A percentile compares a stretch with the other conserved stretches of the same genome.
phyloP scores from a whole-genome alignment of 2,797 vertebrate genomes.

The Malurus leucopterus region DNA sequence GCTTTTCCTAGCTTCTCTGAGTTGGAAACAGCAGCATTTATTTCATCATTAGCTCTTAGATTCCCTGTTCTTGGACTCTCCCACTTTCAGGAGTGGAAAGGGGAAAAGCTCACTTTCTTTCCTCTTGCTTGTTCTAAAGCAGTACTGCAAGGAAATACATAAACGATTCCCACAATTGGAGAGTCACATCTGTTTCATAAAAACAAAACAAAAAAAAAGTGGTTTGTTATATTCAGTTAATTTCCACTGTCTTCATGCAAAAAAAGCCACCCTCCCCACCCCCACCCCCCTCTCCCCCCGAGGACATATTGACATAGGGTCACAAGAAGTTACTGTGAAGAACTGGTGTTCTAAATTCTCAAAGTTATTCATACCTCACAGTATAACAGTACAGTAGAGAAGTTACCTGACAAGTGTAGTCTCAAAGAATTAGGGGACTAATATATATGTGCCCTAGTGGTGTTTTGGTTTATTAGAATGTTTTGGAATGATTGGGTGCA shows the following conservation, averaged over 20 bases:
- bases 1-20: neutral
- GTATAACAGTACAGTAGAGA: neutral
- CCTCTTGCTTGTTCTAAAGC: neutral
- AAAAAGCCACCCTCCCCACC: no score
- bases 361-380: neutral
- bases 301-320: neutral
- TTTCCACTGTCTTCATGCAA: neutral
- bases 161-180: neutral
- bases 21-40: neutral
- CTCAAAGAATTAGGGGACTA: neutral
- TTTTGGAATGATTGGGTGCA: neutral
- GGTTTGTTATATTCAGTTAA: neutral
- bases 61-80: neutral
- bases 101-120: neutral
- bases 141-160: neutral
- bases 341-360: neutral
- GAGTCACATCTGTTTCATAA: neutral
- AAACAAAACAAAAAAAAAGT: neutral
- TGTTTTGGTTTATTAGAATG: neutral
- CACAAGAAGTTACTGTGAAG: neutral
- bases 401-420: neutral
- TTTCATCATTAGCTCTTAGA: neutral
- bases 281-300: neutral
- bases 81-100: neutral
- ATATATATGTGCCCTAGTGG: neutral